Evolutionary conservation across 2,113 vertebrate genomes (phyloP).

Genomic region (Passer montanus): DNA sequence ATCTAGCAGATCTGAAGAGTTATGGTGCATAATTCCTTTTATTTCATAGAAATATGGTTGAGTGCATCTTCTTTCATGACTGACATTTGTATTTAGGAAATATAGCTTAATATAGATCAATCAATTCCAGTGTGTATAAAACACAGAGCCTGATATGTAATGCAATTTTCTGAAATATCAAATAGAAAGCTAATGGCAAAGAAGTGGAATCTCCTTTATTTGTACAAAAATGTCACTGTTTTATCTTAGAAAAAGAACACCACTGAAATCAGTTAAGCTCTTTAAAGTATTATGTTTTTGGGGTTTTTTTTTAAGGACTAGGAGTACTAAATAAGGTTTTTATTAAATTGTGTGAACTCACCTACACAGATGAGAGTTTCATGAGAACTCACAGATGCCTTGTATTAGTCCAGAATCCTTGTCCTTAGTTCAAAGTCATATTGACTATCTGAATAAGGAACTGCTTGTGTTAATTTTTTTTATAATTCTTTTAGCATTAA

Average conservation of each 20-base stretch:
- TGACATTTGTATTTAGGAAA: neutral
- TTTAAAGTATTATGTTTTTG: neutral
- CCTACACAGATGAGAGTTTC: neutral
- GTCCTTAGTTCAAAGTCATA: neutral
- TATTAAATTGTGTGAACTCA: neutral
- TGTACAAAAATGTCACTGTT: neutral
- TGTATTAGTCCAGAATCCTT: neutral
- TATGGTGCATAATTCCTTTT: neutral
- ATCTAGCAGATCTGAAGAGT: neutral
- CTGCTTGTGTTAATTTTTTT: neutral
- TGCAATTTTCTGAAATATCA: neutral
- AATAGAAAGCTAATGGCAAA: neutral
- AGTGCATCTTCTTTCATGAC: neutral
- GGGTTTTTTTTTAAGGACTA: rapidly evolving
- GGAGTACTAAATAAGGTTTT: neutral
- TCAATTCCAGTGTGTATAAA: neutral
- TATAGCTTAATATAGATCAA: neutral
- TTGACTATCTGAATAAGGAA: neutral
- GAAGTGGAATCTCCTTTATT: neutral
- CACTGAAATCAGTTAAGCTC: neutral
- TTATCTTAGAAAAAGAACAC: neutral
- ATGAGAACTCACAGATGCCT: neutral
- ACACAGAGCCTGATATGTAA: neutral
- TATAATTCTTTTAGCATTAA: neutral
- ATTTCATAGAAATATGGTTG: neutral